Base-by-base conservation (phyloP, 2,888 invertebrate species). In the Chymomyza amoena region DNA sequence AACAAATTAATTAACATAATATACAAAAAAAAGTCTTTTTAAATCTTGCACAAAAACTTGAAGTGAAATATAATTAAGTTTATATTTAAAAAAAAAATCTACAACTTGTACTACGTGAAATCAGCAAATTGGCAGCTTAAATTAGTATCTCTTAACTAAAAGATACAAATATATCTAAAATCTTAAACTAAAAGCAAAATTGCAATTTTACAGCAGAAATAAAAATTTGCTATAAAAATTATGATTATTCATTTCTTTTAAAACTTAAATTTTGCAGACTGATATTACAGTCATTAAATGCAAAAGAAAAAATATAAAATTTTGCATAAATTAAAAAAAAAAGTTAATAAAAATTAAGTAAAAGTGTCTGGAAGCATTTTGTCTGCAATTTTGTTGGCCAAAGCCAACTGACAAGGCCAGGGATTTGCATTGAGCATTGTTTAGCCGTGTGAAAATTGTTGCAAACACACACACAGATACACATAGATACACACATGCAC, bases 391-490 rank as follows among this genome's bases (percentile, higher is more conserved):
- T 61, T 61, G 61, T 61, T 39, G 32, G 18, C 18, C 61, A 63
- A 63, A 50, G 50, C 32, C 63, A 51, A 39, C 32, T 9, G 52
- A 28, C 52, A n/a, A 6, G 7, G 56, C 39, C 18, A 56, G 54
- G 45, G 51, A 5, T 7, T n/a, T n/a, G 32, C 3, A 32, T 10
- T 4, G 39, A 1, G 39, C 39, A 52, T 67, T 68, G 66, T 59
- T 59, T 68, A 7, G 63, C 13, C 64, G 76, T 73, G 81, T 69
- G 73, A 71, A 72, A 72, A 61, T 60, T 57, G 36, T 15, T 32
- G 18, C 63, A 65, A 59, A 65, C 28, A 50, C 57, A 57, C 45
- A 15, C 4, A 64, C 25, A 32, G 32, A 32, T 32, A 32, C 9
- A 32, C 32, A 32, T 32, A 32, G 32, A 32, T 32, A 57, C 50